Evolutionary conservation across 2,888 invertebrate species (phyloP), one percentile per base, ranked within the genome.

Genomic region (Aplocera efformata): DNA sequence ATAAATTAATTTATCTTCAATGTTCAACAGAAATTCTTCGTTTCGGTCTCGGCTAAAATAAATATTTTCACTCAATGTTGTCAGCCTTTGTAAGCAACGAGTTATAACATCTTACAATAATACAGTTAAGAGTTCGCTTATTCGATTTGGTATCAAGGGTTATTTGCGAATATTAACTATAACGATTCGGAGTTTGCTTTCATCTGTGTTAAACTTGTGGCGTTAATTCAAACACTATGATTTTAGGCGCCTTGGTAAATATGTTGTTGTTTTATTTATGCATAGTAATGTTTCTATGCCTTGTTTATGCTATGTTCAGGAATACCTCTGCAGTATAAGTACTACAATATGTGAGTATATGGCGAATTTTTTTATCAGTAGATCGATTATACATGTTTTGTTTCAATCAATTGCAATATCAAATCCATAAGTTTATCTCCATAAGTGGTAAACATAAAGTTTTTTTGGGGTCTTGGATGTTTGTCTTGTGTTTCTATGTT

Each of bases 31-130:
- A 42, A 51, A 40, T 48, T 36, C 20, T 11, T 43, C 45, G 33
- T 39, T 46, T 30, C 27, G 41, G 32, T 44, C 10, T 32, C 28
- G 9, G 27, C 7, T 28, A 50, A 36, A 49, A 50, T 56, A 60
- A 56, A 56, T 56, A 56, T 54, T 53, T 50, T 48, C 42, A 42
- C 39, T 42, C 42, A 47, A 33, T 41, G 34, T 48, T 28, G 48
- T 29, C 45, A 40, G 37, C 27, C 38, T 42, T 51, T 53, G 56
- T 52, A 54, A 50, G 26, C 36, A 29, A 29, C 32, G 32, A 42
- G 30, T 41, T 31, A 21, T 31, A 30, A 26, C 30, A 20, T 30
- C 36, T 30, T 36, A 39, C 28, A 35, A 44, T 35, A 44, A 35
- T 29, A 35, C 20, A 24, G 44, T 32, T 34, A 28, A 23, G 28